Evolutionary conservation across 2,797 vertebrate genomes (phyloP), one percentile per base, ranked within the genome.

Genomic region (Strix occidentalis): DNA sequence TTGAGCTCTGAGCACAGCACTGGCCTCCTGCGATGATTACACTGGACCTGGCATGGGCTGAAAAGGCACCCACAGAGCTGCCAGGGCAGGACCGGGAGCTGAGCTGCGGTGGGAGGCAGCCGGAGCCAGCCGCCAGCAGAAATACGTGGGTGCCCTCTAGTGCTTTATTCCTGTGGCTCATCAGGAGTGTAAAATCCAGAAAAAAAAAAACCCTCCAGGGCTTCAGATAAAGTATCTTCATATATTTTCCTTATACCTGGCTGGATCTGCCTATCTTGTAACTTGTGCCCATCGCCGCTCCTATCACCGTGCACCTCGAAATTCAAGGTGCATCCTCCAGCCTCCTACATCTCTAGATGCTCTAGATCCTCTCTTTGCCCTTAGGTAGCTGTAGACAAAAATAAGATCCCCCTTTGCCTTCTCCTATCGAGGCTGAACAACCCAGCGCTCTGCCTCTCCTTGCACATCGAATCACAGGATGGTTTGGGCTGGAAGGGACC

Each of bases 121-220:
- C 1, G 3, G 48, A 53, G 26, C 15, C 41, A 16, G 43, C n/a
- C 11, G 1, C 21, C 39, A 61, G 66, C 72, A 63, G 61, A 68
- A 63, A 57, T 69, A 12, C 85, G 3, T 35, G 85, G 37, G 61
- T 79, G 85, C 91, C 91, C 85, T 80, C 91, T 92, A 89, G 68
- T 53, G 91, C 80, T 35, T 0, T 5, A 0, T 31, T 69, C 74
- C 43, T 46, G 43, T 6, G 69, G 21, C 29, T 80, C 80, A 7
- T 9, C 16, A 51, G 10, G 12, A 31, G 21, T 4, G 31, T 5
- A 19, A 48, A 23, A 46, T 10, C 10, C 13, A 7, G 23, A 2
- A 1, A 9, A 21, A 24, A 41, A 43, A 24, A 10, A 24, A 33
- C 12, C 15, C 68, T 10, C 21, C 54, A n/a, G 35, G 35, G 33